Evolutionary conservation across 2,888 invertebrate genomes (phyloP).

Genomic region (Ryuthela nishihirai): DNA sequence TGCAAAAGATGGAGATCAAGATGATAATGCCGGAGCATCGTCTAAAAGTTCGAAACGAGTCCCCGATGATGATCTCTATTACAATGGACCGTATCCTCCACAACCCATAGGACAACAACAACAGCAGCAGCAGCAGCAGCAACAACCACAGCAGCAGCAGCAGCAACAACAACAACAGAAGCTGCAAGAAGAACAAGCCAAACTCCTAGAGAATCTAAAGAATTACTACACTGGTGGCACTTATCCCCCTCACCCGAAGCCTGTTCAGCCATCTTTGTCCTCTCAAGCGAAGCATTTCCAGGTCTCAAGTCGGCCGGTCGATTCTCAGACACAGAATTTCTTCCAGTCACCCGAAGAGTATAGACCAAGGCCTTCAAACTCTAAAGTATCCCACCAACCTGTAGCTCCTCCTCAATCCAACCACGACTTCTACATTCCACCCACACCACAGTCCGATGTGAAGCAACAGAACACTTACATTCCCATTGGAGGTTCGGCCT

Average conservation of each 20-base stretch:
- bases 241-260: too few species aligned
- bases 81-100: slow-evolving; percentile 28
- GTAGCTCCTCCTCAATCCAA: background rate
- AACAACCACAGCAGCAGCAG: background rate
- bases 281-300: background rate
- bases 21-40: background rate
- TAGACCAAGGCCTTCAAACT: slow-evolving; percentile 9
- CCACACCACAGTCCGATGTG: background rate
- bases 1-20: slow-evolving; percentile 21
- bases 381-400: too few species aligned
- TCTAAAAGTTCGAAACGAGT: slow-evolving; percentile 6
- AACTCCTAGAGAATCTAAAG: too few species aligned
- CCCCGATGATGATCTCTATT: slow-evolving; percentile 9
- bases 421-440: slow-evolving; percentile 18
- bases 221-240: slow-evolving; percentile 18
- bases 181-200: too few species aligned
- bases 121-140: background rate
- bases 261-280: background rate
- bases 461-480: slow-evolving; percentile 6
- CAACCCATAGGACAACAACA: slow-evolving; percentile 20
- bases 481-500: slow-evolving; percentile 1
- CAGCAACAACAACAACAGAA: too few species aligned
- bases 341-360: slow-evolving; percentile 2
- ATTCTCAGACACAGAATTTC: slow-evolving; percentile 9
- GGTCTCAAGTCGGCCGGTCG: background rate